Percentiles rank a stretch among this genome's conserved stretches.
These are phyloP conservation scores for Elgaria multicarinata DNA, from an alignment of 2,113 vertebrate genomes.

Conservation along the genomic window DNA sequence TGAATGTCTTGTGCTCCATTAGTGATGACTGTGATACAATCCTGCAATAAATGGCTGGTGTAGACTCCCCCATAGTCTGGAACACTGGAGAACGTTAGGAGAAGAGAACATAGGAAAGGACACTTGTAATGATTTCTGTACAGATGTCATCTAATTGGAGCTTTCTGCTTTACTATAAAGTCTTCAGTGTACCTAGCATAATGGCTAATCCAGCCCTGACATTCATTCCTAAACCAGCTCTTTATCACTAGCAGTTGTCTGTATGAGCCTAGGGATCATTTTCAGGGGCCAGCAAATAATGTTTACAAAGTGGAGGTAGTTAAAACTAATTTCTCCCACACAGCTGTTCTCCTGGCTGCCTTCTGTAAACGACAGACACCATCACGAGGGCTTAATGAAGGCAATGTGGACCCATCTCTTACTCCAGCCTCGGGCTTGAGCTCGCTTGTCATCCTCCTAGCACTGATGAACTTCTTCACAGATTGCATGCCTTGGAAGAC, in stretches of 20 bases:
- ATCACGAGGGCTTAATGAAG: not conserved
- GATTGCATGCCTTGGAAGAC: not conserved
- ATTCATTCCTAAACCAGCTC: not conserved
- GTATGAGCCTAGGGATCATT: not conserved
- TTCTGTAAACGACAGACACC: not conserved
- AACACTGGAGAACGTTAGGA: too few species aligned
- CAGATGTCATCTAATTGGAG: not conserved
- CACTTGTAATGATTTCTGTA: not conserved
- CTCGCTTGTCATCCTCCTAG: not conserved
- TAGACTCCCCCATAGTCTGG: too few species aligned
- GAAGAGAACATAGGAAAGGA: not conserved
- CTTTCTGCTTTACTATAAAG: not conserved
- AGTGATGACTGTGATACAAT: too few species aligned
- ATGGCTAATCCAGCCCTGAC: not conserved
- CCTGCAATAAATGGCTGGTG: too few species aligned
- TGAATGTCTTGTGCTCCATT: too few species aligned
- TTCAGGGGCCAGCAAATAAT: slow-evolving; percentile 7
- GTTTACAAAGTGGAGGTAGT: not conserved
- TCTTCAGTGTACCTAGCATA: not conserved
- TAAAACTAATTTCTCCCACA: not conserved
- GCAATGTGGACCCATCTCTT: not conserved
- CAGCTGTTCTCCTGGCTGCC: not conserved
- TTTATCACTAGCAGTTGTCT: not conserved
- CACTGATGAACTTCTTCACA: not conserved
- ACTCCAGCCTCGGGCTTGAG: not conserved